Evolutionary conservation across 1,140 invertebrate species (phyloP).

Genomic region (Diabrotica undecimpunctata): DNA sequence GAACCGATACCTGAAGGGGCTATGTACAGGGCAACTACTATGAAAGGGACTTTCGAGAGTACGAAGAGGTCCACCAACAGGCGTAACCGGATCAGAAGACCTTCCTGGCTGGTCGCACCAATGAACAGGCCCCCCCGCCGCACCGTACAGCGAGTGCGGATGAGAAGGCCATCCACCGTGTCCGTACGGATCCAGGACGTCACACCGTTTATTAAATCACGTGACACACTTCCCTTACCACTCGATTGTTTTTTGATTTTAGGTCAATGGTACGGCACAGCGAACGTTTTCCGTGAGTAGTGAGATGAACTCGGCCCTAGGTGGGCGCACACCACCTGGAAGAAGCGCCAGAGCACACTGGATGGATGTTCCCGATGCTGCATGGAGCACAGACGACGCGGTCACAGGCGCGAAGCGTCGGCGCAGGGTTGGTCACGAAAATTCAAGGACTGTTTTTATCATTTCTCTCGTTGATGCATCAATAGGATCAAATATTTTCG

Average conservation of each 20-base stretch:
- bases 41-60: constrained; percentile 39
- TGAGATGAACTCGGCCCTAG: background rate
- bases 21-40: constrained; percentile 61
- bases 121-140: constrained; percentile 35
- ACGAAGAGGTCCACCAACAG: constrained; percentile 37
- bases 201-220: constrained; percentile 8
- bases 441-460: constrained; percentile 1
- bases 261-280: constrained; percentile 5
- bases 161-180: constrained; percentile 40
- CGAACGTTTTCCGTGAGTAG: constrained; percentile 1
- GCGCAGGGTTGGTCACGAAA: background rate
- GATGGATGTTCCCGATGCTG: constrained; percentile 1
- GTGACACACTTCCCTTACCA: background rate
- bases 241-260: background rate
- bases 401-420: constrained; percentile 5
- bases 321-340: constrained; percentile 7
- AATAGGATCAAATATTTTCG: constrained; percentile 3
- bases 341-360: constrained; percentile 9
- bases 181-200: constrained; percentile 46
- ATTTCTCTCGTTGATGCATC: background rate
- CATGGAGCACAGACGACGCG: background rate
- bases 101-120: constrained; percentile 45
- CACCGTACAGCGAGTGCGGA: constrained; percentile 31
- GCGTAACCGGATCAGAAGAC: constrained; percentile 45
- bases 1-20: constrained; percentile 59